A percentile compares a stretch with the other conserved stretches of the same genome.
These are phyloP conservation scores for Meliscaeva auricollis DNA, from an alignment of 2,888 invertebrate species.

Conservation along the genomic window DNA sequence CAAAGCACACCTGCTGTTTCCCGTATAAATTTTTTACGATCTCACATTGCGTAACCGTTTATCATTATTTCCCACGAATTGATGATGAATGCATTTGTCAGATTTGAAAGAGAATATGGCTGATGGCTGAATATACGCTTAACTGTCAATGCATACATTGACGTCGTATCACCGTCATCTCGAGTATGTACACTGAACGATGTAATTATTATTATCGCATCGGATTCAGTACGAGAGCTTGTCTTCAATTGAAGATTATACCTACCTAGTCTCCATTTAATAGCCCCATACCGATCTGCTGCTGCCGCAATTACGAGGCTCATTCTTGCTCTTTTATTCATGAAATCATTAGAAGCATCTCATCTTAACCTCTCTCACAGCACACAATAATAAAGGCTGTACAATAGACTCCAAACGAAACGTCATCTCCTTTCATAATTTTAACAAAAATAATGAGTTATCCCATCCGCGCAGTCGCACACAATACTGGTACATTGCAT, in stretches of 20 bases:
- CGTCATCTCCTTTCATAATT: slow-evolving; percentile 62
- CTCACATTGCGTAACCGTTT: slow-evolving; percentile 64
- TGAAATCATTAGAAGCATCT: slow-evolving; percentile 56
- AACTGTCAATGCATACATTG: slow-evolving; percentile 39
- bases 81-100: slow-evolving; percentile 72
- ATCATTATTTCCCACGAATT: slow-evolving; percentile 66
- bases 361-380: slow-evolving; percentile 40
- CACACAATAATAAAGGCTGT: too few relatives aligned
- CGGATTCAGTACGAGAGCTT: slow-evolving; percentile 12
- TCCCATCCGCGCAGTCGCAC: slow-evolving; percentile 72
- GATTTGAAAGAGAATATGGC: slow-evolving; percentile 54
- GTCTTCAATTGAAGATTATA: slow-evolving; percentile 8
- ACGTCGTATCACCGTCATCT: slow-evolving; percentile 24
- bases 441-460: slow-evolving; percentile 26
- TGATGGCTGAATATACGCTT: slow-evolving; percentile 42
- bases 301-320: slow-evolving; percentile 30
- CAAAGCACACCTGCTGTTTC: slow-evolving; percentile 43
- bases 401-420: too few relatives aligned
- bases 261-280: slow-evolving; percentile 20
- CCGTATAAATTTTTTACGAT: slow-evolving; percentile 42
- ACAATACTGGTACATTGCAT: slow-evolving; percentile 77
- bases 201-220: slow-evolving; percentile 69
- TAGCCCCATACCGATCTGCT: not conserved
- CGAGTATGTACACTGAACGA: slow-evolving; percentile 32
- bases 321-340: slow-evolving; percentile 37